These are phyloP conservation scores for Himalopsyche tibetana DNA, from an alignment of 2,888 invertebrate genomes.

Conservation along the genomic window DNA sequence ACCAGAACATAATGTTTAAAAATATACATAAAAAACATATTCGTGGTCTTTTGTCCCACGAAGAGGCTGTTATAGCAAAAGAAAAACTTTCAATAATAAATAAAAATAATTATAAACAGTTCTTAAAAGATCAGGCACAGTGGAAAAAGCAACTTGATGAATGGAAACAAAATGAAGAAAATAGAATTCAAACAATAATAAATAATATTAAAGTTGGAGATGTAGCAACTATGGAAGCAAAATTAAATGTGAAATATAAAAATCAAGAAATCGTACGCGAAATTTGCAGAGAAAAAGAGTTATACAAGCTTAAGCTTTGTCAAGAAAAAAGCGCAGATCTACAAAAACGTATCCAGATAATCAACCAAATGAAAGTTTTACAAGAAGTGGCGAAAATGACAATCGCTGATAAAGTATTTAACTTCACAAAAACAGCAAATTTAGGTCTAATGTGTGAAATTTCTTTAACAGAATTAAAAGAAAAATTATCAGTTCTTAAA, in stretches of 20 bases:
- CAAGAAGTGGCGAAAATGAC: slow-evolving; percentile 75
- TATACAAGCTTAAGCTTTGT: slow-evolving; percentile 70
- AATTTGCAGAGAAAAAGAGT: slow-evolving; percentile 71
- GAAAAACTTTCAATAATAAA: slow-evolving; percentile 74
- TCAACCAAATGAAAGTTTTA: slow-evolving; percentile 76
- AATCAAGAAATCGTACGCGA: slow-evolving; percentile 71
- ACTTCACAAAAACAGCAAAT: slow-evolving; percentile 78
- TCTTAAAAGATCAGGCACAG: slow-evolving; percentile 74
- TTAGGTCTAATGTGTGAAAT: slow-evolving; percentile 80
- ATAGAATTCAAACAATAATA: slow-evolving; percentile 74
- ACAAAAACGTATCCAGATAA: slow-evolving; percentile 74
- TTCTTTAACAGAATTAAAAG: slow-evolving; percentile 80
- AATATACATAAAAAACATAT: slow-evolving; percentile 79
- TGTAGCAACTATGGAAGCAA: slow-evolving; percentile 64
- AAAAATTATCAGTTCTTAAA: slow-evolving; percentile 75
- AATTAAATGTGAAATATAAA: slow-evolving; percentile 70
- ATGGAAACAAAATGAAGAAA: slow-evolving; percentile 74
- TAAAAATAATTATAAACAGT: slow-evolving; percentile 75
- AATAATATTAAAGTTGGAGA: slow-evolving; percentile 69
- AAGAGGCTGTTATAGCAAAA: slow-evolving; percentile 79
- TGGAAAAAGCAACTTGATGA: slow-evolving; percentile 75
- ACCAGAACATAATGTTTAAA: slow-evolving; percentile 74
- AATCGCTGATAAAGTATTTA: slow-evolving; percentile 76
- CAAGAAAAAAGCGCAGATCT: slow-evolving; percentile 75
- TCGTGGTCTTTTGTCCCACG: slow-evolving; percentile 77